phyloP scores from a whole-genome alignment of 2,797 vertebrate species.

The Tenualosa ilisha region DNA sequence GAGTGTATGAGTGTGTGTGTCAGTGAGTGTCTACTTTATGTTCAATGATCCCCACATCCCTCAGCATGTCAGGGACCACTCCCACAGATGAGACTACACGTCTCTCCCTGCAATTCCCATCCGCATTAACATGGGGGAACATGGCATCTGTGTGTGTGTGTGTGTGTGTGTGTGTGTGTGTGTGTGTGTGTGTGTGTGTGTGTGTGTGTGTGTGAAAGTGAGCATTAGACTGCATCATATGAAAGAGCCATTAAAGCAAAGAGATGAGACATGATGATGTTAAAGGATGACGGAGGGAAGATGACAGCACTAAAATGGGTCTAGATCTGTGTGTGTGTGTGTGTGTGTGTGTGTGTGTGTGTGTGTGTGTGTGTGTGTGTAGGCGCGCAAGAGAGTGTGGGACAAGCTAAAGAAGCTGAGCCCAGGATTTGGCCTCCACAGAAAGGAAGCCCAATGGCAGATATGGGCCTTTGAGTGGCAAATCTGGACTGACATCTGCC shows the following conservation, averaged over 20 bases:
- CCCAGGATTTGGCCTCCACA: neutral
- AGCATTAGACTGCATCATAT: neutral
- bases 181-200: neutral
- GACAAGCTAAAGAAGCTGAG: no score
- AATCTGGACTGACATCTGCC: no score
- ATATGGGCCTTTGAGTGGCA: no score
- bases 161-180: neutral
- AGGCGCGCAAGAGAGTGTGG: no score
- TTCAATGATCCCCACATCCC: neutral
- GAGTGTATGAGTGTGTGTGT: no score
- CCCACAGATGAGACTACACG: neutral
- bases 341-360: slow-evolving; percentile 5
- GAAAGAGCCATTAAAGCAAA: neutral
- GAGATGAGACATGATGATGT: neutral
- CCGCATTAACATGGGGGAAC: neutral
- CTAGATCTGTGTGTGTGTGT: neutral
- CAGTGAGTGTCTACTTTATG: neutral
- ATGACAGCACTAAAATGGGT: neutral
- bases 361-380: neutral
- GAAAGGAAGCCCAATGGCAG: neutral
- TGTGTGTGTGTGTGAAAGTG: neutral
- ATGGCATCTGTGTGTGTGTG: neutral
- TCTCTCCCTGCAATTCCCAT: neutral
- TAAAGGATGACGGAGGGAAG: neutral
- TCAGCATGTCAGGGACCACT: neutral